Evolutionary conservation across 2,888 invertebrate genomes (phyloP).

Genomic region (Camponotus fellah): DNA sequence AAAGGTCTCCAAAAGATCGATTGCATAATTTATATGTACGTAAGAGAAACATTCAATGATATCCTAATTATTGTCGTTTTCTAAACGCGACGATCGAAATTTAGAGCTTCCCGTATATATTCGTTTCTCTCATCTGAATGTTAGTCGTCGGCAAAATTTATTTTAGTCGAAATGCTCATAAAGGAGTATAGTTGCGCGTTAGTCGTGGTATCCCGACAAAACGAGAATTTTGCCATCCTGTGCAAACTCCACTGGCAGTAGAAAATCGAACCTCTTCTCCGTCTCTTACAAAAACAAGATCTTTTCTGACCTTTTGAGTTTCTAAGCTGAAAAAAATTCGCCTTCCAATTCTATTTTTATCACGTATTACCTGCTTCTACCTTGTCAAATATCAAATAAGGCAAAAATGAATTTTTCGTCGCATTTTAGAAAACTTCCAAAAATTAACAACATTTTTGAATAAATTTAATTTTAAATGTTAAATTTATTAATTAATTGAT

Average conservation of each 20-base stretch:
- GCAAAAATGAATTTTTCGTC: not conserved
- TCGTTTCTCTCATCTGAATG: constrained; percentile 7
- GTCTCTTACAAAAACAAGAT: not conserved
- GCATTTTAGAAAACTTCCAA: not conserved
- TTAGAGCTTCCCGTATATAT: constrained; percentile 25
- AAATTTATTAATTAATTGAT: not conserved
- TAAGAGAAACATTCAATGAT: constrained; percentile 4
- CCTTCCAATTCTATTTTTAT: not conserved
- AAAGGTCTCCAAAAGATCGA: not conserved
- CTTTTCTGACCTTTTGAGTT: not conserved
- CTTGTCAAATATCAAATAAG: not conserved
- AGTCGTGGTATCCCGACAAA: constrained; percentile 43
- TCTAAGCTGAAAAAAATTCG: not conserved
- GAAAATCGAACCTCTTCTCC: constrained; percentile 14
- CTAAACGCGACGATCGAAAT: constrained; percentile 42
- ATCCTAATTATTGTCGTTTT: constrained; percentile 20
- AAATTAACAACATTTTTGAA: not conserved
- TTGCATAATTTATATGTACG: not conserved
- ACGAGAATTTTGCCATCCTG: constrained; percentile 58
- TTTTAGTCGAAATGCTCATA: constrained; percentile 28
- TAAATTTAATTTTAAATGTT: not conserved
- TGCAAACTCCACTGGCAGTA: constrained; percentile 42
- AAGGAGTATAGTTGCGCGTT: constrained; percentile 34
- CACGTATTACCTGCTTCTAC: not conserved
- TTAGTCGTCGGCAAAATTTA: constrained; percentile 17